Percentiles rank a stretch among this genome's conserved stretches.
phyloP scores from a whole-genome alignment of 2,113 vertebrate species.

The Megatriorchis doriae region DNA sequence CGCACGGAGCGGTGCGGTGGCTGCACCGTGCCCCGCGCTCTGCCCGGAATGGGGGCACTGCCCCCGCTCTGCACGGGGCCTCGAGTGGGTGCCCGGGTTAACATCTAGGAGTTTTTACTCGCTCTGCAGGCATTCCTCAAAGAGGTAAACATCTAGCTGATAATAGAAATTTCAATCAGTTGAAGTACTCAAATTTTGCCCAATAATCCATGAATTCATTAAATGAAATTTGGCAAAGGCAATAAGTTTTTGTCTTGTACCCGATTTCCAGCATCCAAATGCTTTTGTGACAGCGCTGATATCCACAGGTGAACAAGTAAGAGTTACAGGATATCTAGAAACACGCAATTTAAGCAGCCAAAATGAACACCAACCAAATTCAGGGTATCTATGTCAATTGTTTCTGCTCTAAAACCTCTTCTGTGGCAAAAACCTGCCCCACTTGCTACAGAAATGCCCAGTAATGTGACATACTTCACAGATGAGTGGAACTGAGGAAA shows the following conservation, averaged over 20 bases:
- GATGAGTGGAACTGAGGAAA: background rate
- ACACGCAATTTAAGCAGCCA: background rate
- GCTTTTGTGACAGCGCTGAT: background rate
- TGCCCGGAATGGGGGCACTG: background rate
- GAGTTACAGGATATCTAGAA: background rate
- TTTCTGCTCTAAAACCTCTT: background rate
- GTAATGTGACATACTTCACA: background rate
- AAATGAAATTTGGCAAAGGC: background rate
- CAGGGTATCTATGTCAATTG: background rate
- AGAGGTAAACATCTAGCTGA: background rate
- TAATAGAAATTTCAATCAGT: background rate
- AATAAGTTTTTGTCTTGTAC: background rate
- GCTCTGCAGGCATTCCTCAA: background rate
- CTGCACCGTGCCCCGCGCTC: background rate
- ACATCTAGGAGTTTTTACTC: background rate
- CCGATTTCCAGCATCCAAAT: background rate
- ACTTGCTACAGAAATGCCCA: background rate
- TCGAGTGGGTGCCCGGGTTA: accelerated
- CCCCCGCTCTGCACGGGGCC: background rate
- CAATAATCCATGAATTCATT: background rate
- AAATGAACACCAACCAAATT: background rate
- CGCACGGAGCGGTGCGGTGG: accelerated
- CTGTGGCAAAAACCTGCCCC: background rate
- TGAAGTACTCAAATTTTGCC: background rate
- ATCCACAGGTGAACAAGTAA: background rate